Evolutionary conservation across 2,113 vertebrate species (phyloP), one percentile per base, ranked within the genome.

Genomic region (Leuciscus idus): DNA sequence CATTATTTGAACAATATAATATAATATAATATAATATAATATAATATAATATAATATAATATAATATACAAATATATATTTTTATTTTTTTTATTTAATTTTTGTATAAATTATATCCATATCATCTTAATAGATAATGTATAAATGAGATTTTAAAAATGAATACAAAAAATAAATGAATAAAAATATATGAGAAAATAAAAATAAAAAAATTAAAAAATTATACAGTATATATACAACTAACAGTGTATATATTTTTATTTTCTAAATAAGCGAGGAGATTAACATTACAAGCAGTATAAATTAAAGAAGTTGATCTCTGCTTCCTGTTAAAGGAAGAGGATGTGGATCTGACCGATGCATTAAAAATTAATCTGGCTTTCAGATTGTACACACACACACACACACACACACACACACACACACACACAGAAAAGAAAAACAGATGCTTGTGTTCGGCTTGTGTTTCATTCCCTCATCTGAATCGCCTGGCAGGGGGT

Each of bases 321-420:
- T 89, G 28, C 23, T 75, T 85, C 84, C 75, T 83, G 83, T 75
- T 66, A 4, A 75, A 57, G 30, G 43, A 84, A 88, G 81, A 68
- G 43, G 46, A 88, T 85, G 84, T 82, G 79, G 62, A 39, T 84
- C 70, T 78, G 77, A 70, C 23, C 52, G 26, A 39, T 23, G 68
- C 82, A 79, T 87, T 80, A 87, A 87, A 84, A 80, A 84, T 87
- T 36, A 2, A 85, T 77, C 64, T 72, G 50, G 48, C 59, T 75
- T 66, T 81, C 61, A 62, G n/a, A 61, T 23, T 28, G 6, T 36
- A 17, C 19, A 23, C 46, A 57, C 74, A 76, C 74, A 66, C 36
- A 33, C 33, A 33, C 11, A 72, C 12, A 36, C 6, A 72, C 15
- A 79, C 33, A 33, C 33, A 33, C 33, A 33, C 11, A 72, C 12